Evolutionary conservation across 2,797 vertebrate genomes (phyloP).

Genomic region (Aldrovandia affinis): DNA sequence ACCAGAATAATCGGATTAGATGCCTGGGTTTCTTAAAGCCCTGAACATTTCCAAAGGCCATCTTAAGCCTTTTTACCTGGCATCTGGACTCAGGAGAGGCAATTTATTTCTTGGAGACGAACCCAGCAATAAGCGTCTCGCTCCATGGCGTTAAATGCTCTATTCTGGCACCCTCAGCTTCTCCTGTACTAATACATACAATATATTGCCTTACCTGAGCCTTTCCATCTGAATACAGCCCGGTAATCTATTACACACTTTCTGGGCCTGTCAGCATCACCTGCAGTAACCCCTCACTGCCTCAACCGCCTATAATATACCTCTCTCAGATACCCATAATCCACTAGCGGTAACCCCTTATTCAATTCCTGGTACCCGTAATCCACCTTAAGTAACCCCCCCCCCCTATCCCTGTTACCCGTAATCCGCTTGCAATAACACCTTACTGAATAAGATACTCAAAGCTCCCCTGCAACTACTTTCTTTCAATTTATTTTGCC

Average conservation of each 20-base stretch:
- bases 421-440: background rate
- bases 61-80: constrained; percentile 78
- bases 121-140: constrained; percentile 53
- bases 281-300: constrained; percentile 5
- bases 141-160: constrained; percentile 60
- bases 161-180: constrained; percentile 57
- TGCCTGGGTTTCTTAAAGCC: constrained; percentile 69
- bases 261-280: constrained; percentile 58
- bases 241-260: constrained; percentile 38
- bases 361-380: background rate
- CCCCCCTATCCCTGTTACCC: too few species aligned
- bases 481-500: too few species aligned
- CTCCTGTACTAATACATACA: constrained; percentile 52
- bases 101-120: constrained; percentile 71
- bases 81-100: constrained; percentile 68
- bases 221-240: constrained; percentile 50
- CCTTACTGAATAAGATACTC: too few species aligned
- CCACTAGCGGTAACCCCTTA: background rate
- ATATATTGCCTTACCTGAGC: constrained; percentile 54
- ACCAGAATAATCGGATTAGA: constrained; percentile 74
- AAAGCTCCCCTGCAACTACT: background rate
- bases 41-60: constrained; percentile 71
- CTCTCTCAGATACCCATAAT: background rate
- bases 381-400: background rate
- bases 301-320: constrained; percentile 13